Percentiles rank a stretch among this genome's conserved stretches.
These are phyloP conservation scores for Passer montanus DNA, from an alignment of 2,113 vertebrate species.

Conservation along the genomic window DNA sequence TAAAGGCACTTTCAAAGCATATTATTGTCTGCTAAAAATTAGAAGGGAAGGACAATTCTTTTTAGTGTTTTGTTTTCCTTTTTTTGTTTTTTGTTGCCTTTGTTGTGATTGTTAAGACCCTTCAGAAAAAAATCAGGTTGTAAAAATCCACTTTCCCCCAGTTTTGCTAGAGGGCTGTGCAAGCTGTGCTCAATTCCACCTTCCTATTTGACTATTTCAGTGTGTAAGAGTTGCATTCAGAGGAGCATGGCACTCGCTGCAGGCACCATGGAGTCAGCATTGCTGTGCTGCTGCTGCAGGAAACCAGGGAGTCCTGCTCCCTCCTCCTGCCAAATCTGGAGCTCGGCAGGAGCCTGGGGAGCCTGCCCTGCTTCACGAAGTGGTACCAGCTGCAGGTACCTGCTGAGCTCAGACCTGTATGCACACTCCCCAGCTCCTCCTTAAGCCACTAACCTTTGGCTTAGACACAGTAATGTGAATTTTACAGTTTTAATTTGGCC, in stretches of 20 bases:
- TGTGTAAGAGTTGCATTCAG: neutral
- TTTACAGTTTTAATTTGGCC: accelerated
- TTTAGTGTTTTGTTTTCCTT: neutral
- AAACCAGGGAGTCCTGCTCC: neutral
- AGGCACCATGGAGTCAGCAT: neutral
- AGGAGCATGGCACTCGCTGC: neutral
- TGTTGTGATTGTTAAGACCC: neutral
- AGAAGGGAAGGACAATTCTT: neutral
- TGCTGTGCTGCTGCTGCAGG: neutral
- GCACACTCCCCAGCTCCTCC: neutral
- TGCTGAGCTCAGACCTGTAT: neutral
- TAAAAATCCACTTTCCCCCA: neutral
- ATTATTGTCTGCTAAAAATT: neutral
- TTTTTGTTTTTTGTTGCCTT: neutral
- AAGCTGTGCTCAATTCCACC: neutral
- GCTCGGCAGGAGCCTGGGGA: neutral
- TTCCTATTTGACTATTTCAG: neutral
- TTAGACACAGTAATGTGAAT: neutral
- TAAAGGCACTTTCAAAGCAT: neutral
- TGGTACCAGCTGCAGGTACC: neutral
- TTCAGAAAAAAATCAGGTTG: neutral
- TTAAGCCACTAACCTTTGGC: neutral
- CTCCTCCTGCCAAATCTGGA: neutral
- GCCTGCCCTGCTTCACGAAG: neutral
- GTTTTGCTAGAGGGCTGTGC: neutral